Conservation (phyloP, 2,113 vertebrate species). For the Neolamprologus devosi region DNA sequence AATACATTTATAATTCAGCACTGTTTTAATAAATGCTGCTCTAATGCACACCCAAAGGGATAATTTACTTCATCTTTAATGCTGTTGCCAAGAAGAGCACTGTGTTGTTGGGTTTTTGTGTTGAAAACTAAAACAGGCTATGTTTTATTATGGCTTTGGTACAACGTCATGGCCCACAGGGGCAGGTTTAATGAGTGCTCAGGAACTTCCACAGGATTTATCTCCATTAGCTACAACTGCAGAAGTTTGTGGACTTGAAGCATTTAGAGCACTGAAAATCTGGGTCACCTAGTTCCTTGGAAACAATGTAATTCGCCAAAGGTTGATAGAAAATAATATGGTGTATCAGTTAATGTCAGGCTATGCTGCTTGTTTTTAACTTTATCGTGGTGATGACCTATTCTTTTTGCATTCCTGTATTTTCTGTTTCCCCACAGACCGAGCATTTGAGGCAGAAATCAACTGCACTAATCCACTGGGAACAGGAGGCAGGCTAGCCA, state of each 20-base stretch:
- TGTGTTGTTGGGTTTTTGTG: neutral
- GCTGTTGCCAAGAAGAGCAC: neutral
- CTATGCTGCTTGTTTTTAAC: neutral
- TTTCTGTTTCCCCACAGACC: slow-evolving; percentile 69
- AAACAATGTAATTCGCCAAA: neutral
- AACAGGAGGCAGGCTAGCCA: slow-evolving; percentile 89
- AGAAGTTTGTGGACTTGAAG: neutral
- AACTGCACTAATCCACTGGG: slow-evolving; percentile 95
- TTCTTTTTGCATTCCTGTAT: neutral
- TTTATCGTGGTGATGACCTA: neutral
- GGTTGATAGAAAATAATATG: neutral
- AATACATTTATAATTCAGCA: neutral
- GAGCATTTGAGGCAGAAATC: slow-evolving; percentile 91
- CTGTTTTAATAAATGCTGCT: neutral
- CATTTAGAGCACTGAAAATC: neutral
- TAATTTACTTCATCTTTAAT: neutral
- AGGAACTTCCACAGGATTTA: neutral
- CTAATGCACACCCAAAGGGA: neutral
- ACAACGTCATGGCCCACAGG: neutral
- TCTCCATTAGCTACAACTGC: neutral
- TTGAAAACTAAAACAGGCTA: neutral
- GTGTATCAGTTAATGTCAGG: neutral
- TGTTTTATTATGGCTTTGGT: neutral
- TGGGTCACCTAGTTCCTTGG: neutral
- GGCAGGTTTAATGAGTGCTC: neutral